Evolutionary conservation across 1,140 invertebrate species (phyloP), one percentile per base, ranked within the genome.

Genomic region (Frieseomelitta varia): DNA sequence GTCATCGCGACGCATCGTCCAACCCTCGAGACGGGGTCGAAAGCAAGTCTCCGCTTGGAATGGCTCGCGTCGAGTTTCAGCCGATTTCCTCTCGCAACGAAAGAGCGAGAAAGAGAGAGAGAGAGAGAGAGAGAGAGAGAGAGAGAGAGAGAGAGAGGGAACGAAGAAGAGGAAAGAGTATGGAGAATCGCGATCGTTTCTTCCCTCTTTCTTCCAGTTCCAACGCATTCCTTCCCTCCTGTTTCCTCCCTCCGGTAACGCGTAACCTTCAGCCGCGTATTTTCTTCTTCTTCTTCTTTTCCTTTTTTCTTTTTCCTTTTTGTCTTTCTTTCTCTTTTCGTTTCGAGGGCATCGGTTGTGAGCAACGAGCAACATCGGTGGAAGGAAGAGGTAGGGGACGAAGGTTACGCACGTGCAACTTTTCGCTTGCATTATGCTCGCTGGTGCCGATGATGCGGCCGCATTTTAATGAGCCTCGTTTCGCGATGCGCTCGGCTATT

Each of bases 241-340:
- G 39, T 88, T 82, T 88, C 79, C 58, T 19, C 74, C 74, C n/a
- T n/a, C 63, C 75, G 73, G 67, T 39, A n/a, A n/a, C n/a, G 83
- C 79, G 76, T 85, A 86, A 89, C 77, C 88, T 89, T 89, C 88
- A 71, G 73, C 84, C 55, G 53, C 34, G 56, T 68, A 55, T 68
- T 65, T 71, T 72, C 39, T 47, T 47, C 39, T 47, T 47, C 4
- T 47, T 47, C 8, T 10, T 47, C 8, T 47, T 47, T 6, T 47
- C 8, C 8, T 47, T 47, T 0, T 47, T 47, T 47, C 0, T 47
- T 47, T 11, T 47, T n/a, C n/a, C n/a, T n/a, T n/a, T n/a, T n/a
- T n/a, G n/a, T n/a, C n/a, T 47, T 47, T 47, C 0, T 47, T 47
- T 47, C 8, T 47, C 0, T 47, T 47, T 6, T 47, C 0, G 39